Evolutionary conservation across 2,113 vertebrate genomes (phyloP).

Genomic region (Mobula hypostoma): DNA sequence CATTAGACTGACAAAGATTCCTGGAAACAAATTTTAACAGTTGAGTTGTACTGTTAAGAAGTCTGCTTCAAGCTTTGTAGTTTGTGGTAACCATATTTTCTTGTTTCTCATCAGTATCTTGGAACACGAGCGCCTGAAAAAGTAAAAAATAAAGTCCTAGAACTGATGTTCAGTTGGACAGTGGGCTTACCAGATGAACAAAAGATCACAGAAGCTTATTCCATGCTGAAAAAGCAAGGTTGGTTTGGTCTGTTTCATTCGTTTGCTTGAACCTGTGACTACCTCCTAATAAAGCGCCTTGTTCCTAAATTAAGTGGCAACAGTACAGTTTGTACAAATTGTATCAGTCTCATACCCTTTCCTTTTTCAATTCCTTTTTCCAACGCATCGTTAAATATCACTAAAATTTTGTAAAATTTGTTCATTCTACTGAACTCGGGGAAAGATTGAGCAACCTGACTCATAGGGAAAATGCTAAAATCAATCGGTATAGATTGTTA

Average conservation of each 20-base stretch:
- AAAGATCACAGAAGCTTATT: slow-evolving; percentile 90
- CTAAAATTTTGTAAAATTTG: not conserved
- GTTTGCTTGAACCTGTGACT: not conserved
- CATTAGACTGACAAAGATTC: not conserved
- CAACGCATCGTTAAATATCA: not conserved
- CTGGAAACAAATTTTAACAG: not conserved
- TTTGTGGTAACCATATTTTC: not conserved
- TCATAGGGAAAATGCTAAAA: no score
- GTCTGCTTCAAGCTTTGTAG: not conserved
- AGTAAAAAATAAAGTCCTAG: slow-evolving; percentile 87
- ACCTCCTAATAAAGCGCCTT: not conserved
- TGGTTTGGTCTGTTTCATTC: slow-evolving; percentile 41
- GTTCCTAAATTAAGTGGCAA: not conserved
- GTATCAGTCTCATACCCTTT: not conserved
- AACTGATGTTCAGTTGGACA: slow-evolving; percentile 89
- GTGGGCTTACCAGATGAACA: slow-evolving; percentile 76
- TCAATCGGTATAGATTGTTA: no score
- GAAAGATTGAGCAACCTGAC: not conserved
- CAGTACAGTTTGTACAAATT: not conserved
- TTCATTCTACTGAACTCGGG: not conserved
- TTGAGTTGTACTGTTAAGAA: not conserved
- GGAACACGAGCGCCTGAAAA: slow-evolving; percentile 80
- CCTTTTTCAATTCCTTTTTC: not conserved
- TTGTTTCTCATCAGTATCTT: slow-evolving; percentile 68
- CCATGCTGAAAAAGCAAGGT: slow-evolving; percentile 98